Evolutionary conservation across 2,797 vertebrate species (phyloP), one percentile per base, ranked within the genome.

Genomic region (Tragopan temminckii): DNA sequence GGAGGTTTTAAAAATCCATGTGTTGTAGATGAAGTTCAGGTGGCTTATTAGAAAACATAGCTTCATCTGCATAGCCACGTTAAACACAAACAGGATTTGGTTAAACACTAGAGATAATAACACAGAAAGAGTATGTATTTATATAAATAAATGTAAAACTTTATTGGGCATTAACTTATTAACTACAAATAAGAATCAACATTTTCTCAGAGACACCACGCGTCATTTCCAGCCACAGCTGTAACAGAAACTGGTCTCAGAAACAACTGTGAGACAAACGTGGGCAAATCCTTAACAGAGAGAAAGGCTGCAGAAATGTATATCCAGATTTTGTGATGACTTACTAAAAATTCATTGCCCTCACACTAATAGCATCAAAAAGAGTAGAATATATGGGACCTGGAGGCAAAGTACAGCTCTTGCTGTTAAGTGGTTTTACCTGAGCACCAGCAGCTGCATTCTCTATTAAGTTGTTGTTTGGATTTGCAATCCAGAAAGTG

Each of bases 401-500:
- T 31, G 36, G 53, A 90, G 48, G 40, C 33, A 72, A 85, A 76
- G 46, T 9, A 14, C 2, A 55, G 19, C 45, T 69, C 64, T 48
- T 79, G 69, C 76, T 43, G 19, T 33, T 50, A 63, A 92, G 85
- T 68, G 11, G 17, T 57, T 88, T 96, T 97, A 96, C 96, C 95
- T 96, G 97, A 89, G 95, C 92, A 72, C 98, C 99, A 9, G 99
- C 98, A 16, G 98, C 99, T 12, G 99, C 97, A 50, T 99, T 99
- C 95, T 98, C 98, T 91, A 99, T 97, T 89, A 99, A 97, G 96
- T 98, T 99, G 97, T 99, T 99, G 98, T 99, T 99, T 90, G 99
- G 99, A 95, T 99, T 99, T 91, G 99, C 98, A 77, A 99, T 99
- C 99, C 99, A 99, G 97, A 99, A 99, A 9, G 98, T 99, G 93